Evolutionary conservation across 2,888 invertebrate species (phyloP).

Genomic region (Dolichopus griseipennis): DNA sequence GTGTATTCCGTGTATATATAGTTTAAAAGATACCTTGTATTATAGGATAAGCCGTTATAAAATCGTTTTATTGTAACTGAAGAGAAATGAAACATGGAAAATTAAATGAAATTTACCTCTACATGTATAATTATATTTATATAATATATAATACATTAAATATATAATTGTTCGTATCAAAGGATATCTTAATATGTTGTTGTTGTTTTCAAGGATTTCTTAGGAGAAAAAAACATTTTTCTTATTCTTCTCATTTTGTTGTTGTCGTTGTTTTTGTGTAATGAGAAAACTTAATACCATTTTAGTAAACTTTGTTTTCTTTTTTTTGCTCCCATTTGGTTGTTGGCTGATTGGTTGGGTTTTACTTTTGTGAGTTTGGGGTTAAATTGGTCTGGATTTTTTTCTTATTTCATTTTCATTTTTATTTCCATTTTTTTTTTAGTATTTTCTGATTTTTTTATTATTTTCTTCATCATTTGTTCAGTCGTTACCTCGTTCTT

Average conservation of each 20-base stretch:
- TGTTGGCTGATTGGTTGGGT: neutral
- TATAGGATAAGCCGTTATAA: too few relatives aligned
- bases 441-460: neutral
- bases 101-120: too few relatives aligned
- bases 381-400: neutral
- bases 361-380: neutral
- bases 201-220: too few relatives aligned
- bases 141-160: too few relatives aligned
- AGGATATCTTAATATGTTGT: too few relatives aligned
- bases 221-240: neutral
- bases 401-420: neutral
- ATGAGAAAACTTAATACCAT: slow-evolving; percentile 6
- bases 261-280: neutral
- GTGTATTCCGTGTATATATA: too few relatives aligned
- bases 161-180: too few relatives aligned
- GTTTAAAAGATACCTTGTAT: too few relatives aligned
- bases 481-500: neutral
- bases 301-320: neutral
- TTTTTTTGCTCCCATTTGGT: neutral
- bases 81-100: too few relatives aligned
- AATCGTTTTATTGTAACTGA: too few relatives aligned
- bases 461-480: neutral
- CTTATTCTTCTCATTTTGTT: neutral
- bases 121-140: too few relatives aligned
- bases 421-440: neutral